Evolutionary conservation across 2,888 invertebrate genomes (phyloP).

Genomic region (Drosophila sordidapex): DNA sequence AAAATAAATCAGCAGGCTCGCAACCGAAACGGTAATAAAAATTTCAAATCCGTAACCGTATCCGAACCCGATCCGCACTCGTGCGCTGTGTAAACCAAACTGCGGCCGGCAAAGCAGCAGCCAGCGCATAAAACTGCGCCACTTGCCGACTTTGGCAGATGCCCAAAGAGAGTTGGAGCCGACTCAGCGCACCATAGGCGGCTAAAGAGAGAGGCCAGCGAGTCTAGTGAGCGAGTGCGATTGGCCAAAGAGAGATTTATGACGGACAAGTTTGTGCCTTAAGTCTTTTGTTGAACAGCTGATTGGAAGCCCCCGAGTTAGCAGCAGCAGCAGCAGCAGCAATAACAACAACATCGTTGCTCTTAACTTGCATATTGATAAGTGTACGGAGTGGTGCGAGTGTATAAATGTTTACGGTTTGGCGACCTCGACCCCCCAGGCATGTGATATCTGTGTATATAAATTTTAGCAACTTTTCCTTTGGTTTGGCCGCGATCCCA

Average conservation of each 20-base stretch:
- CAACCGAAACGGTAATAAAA: slow-evolving; percentile 37
- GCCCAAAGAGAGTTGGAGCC: slow-evolving; percentile 44
- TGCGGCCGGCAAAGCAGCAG: slow-evolving; percentile 76
- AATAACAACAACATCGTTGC: slow-evolving; percentile 28
- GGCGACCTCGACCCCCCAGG: slow-evolving; percentile 77
- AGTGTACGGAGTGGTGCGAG: slow-evolving; percentile 40
- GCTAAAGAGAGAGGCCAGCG: slow-evolving; percentile 26
- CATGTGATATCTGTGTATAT: slow-evolving; percentile 64
- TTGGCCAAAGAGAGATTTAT: slow-evolving; percentile 71
- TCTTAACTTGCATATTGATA: slow-evolving; percentile 66
- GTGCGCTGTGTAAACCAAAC: slow-evolving; percentile 79
- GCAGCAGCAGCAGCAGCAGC: slow-evolving; percentile 5
- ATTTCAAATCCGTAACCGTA: slow-evolving; percentile 46
- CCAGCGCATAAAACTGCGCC: slow-evolving; percentile 79
- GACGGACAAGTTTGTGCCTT: slow-evolving; percentile 74
- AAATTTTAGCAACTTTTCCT: slow-evolving; percentile 67
- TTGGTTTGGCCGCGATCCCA: slow-evolving; percentile 43
- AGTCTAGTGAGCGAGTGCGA: slow-evolving; percentile 29
- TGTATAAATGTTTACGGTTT: slow-evolving; percentile 70
- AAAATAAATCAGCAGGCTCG: slow-evolving; percentile 27
- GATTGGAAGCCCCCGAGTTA: slow-evolving; percentile 57
- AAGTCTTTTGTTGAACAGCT: slow-evolving; percentile 76
- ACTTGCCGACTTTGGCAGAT: slow-evolving; percentile 57
- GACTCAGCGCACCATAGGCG: slow-evolving; percentile 14
- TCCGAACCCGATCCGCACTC: slow-evolving; percentile 69